A percentile compares a stretch with the other conserved stretches of the same genome.
phyloP scores from a whole-genome alignment of 1,140 invertebrate species.

The Solenopsis invicta region DNA sequence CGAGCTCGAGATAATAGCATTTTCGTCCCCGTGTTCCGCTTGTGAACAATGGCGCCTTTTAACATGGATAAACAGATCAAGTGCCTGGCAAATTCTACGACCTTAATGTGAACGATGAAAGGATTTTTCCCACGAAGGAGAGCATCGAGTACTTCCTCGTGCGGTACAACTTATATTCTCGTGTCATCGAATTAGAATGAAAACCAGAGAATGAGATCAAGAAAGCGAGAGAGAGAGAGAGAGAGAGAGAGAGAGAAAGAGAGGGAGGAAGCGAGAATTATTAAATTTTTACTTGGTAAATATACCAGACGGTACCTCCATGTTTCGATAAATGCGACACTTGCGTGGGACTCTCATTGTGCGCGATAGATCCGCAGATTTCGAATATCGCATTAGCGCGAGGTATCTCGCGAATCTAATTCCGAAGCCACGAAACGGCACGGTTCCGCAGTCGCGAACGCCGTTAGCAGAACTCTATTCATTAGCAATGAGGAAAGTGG shows the following conservation, averaged over 20 bases:
- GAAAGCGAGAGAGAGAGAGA: not conserved
- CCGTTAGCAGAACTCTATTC: slow-evolving; percentile 52
- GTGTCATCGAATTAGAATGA: not conserved
- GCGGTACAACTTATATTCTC: not conserved
- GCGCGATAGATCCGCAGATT: slow-evolving; percentile 46
- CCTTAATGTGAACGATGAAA: not conserved
- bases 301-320: not conserved
- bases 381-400: slow-evolving; percentile 66
- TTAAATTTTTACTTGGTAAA: not conserved
- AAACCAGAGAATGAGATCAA: too few relatives aligned
- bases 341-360: slow-evolving; percentile 17
- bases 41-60: slow-evolving; percentile 17
- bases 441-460: slow-evolving; percentile 37
- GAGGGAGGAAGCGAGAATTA: not conserved
- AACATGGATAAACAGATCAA: slow-evolving; percentile 36
- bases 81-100: not conserved
- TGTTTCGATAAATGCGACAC: slow-evolving; percentile 38
- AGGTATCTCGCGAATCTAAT: slow-evolving; percentile 53
- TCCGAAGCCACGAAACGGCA: slow-evolving; percentile 53
- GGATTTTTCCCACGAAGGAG: not conserved
- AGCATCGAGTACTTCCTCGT: not conserved
- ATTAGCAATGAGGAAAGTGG: slow-evolving; percentile 47
- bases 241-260: not conserved
- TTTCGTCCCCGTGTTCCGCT: slow-evolving; percentile 30
- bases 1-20: slow-evolving; percentile 51